phyloP scores from a whole-genome alignment of 2,797 vertebrate species.

The Arvicola amphibius region DNA sequence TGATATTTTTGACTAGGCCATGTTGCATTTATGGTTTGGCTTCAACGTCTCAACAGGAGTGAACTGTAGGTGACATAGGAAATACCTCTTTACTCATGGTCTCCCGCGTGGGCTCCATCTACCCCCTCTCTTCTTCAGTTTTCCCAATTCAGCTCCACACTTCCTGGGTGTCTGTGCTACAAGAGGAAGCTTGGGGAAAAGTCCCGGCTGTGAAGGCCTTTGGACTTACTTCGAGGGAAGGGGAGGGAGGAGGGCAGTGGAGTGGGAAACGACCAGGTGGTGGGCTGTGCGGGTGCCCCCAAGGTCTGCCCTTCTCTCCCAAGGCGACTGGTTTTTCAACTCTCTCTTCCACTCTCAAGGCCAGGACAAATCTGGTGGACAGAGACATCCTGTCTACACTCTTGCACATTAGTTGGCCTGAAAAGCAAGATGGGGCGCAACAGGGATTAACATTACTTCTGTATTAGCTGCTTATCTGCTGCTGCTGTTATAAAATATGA shows the following conservation, averaged over 20 bases:
- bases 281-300: background rate
- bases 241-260: background rate
- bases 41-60: background rate
- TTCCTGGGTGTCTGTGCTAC: slow-evolving; percentile 21
- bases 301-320: slow-evolving; percentile 23
- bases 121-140: background rate
- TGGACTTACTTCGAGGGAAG: slow-evolving; percentile 10
- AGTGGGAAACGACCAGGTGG: slow-evolving; percentile 33
- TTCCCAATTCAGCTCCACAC: background rate
- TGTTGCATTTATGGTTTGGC: background rate
- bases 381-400: background rate
- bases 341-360: slow-evolving; percentile 58
- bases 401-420: slow-evolving; percentile 37
- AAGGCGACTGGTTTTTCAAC: slow-evolving; percentile 67
- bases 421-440: background rate
- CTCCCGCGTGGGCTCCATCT: background rate
- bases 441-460: background rate
- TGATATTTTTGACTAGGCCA: background rate
- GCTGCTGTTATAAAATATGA: background rate
- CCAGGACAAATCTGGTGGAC: slow-evolving; percentile 60
- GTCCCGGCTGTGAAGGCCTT: background rate
- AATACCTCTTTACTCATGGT: background rate
- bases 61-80: background rate
- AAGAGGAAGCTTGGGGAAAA: background rate
- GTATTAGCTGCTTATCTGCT: background rate